Percentiles rank a stretch among this genome's conserved stretches.
Conservation (phyloP, 1,140 invertebrate species). For the Caenorhabditis briggsae region DNA sequence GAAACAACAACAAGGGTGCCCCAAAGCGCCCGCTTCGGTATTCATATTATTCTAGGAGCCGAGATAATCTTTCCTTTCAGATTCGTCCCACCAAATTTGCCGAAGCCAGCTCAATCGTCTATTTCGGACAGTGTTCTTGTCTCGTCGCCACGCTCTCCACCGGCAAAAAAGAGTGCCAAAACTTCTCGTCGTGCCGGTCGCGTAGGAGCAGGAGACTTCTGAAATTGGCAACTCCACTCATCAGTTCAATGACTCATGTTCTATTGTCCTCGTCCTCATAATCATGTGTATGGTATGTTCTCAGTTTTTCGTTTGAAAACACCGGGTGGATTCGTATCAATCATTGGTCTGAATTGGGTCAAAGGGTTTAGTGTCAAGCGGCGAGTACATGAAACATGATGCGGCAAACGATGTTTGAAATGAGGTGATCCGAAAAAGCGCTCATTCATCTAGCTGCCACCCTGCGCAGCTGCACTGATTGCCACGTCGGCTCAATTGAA, state of each 20-base stretch:
- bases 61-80: neutral
- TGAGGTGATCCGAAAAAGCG: neutral
- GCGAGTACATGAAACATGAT: conserved; percentile 50
- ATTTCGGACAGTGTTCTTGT: neutral
- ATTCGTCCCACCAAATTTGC: conserved; percentile 17
- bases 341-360: conserved; percentile 32
- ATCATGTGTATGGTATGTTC: neutral
- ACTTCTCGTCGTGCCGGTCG: conserved; percentile 20
- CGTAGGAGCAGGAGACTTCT: conserved; percentile 18
- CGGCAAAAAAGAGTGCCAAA: neutral
- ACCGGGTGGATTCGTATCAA: neutral
- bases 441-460: conserved; percentile 30
- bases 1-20: conserved; percentile 13
- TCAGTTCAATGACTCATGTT: conserved; percentile 10
- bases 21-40: conserved; percentile 10
- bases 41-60: neutral
- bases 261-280: neutral
- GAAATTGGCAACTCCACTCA: neutral
- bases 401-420: conserved; percentile 46
- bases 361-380: conserved; percentile 23
- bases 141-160: conserved; percentile 12
- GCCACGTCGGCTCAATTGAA: neutral
- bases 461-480: conserved; percentile 18
- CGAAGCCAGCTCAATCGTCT: conserved; percentile 11
- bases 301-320: neutral